Conservation (phyloP, 2,113 vertebrate species). For the Brachypteracias leptosomus region DNA sequence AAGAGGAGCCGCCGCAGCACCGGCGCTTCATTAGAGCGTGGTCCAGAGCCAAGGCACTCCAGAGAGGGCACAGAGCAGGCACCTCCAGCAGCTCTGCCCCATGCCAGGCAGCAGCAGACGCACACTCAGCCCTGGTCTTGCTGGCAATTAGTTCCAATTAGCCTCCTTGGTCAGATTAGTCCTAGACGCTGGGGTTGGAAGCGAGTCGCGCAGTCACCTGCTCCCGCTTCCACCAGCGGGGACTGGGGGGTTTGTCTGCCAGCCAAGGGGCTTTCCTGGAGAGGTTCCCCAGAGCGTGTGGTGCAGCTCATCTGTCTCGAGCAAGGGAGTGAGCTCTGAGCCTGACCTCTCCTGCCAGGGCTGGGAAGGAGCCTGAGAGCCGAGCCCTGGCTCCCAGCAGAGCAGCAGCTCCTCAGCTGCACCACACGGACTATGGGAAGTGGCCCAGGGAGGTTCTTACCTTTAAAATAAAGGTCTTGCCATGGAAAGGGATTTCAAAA, state of each 20-base stretch:
- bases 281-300: conserved; percentile 5
- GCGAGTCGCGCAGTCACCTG: conserved; percentile 38
- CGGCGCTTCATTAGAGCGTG: conserved; percentile 49
- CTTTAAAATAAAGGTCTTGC: conserved; percentile 97
- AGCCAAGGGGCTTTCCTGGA: conserved; percentile 59
- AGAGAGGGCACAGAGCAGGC: conserved; percentile 42
- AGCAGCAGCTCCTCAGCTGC: not conserved
- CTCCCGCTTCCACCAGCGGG: not conserved
- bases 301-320: not conserved
- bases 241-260: not conserved
- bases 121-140: conserved; percentile 53
- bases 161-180: conserved; percentile 61
- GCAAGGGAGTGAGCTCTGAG: not conserved
- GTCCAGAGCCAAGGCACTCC: conserved; percentile 50
- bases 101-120: conserved; percentile 60
- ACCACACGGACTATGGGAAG: not conserved
- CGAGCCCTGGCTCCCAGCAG: not conserved
- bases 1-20: conserved; percentile 50
- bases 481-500: conserved; percentile 91
- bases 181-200: conserved; percentile 55
- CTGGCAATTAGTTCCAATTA: conserved; percentile 66
- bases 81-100: not conserved
- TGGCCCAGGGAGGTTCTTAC: conserved; percentile 53
- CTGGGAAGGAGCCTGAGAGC: not conserved
- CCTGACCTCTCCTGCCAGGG: not conserved